phyloP scores from a whole-genome alignment of 2,888 invertebrate species.

The Acronicta leporina region DNA sequence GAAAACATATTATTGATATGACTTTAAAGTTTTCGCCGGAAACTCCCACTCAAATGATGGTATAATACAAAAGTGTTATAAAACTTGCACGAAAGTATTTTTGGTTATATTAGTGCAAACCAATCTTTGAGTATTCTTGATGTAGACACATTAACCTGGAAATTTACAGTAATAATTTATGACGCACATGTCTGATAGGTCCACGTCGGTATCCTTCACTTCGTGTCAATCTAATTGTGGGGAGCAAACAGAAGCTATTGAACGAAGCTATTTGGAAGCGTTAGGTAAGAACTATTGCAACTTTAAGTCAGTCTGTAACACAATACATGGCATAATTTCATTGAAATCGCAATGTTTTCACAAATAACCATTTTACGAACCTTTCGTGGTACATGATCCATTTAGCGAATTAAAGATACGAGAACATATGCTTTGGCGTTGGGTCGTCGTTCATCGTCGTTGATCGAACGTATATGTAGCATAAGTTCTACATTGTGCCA shows the following conservation, averaged over 20 bases:
- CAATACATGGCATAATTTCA: background rate
- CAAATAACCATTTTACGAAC: background rate
- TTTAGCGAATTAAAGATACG: too few relatives aligned
- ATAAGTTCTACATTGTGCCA: too few relatives aligned
- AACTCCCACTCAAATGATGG: conserved; percentile 1
- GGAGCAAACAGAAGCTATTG: conserved; percentile 78
- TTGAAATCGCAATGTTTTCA: background rate
- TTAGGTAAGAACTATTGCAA: conserved; percentile 68
- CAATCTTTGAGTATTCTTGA: conserved; percentile 5
- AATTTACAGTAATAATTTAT: conserved; percentile 25
- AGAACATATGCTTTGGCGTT: too few relatives aligned
- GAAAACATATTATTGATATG: background rate
- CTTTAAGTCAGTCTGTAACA: too few relatives aligned
- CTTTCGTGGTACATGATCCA: too few relatives aligned
- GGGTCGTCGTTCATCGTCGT: too few relatives aligned
- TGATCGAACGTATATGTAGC: too few relatives aligned
- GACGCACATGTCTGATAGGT: conserved; percentile 62
- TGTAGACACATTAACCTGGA: conserved; percentile 1
- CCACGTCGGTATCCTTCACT: conserved; percentile 75
- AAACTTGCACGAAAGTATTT: background rate
- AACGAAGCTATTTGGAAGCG: conserved; percentile 78
- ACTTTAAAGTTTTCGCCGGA: background rate
- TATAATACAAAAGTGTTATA: background rate
- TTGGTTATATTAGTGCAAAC: conserved; percentile 3
- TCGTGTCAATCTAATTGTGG: conserved; percentile 77